Conservation (phyloP, 2,797 vertebrate genomes). For the Cuculus canorus region DNA sequence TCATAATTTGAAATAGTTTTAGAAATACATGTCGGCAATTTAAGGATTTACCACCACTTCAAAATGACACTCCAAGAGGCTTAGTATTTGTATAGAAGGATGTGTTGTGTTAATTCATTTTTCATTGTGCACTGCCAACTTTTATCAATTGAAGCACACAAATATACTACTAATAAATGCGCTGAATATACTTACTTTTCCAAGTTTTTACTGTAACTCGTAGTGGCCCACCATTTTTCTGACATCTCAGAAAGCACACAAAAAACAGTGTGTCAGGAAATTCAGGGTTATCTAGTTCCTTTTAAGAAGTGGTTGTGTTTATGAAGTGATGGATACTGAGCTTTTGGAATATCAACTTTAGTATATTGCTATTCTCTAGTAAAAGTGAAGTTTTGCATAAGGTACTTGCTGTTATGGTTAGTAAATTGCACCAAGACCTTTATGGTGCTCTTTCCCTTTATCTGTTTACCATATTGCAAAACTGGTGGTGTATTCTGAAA, state of each 20-base stretch:
- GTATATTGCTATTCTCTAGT: not conserved
- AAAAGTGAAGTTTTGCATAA: not conserved
- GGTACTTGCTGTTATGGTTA: not conserved
- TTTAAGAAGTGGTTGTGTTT: not conserved
- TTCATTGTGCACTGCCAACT: not conserved
- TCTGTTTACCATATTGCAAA: not conserved
- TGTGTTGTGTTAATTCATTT: not conserved
- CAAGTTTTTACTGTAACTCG: too few relatives aligned
- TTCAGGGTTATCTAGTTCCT: not conserved
- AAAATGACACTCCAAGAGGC: not conserved
- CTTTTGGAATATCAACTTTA: not conserved
- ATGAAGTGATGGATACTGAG: not conserved
- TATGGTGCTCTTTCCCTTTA: not conserved
- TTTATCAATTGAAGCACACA: not conserved
- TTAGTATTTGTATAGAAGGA: not conserved
- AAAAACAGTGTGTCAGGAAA: not conserved
- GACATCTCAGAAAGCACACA: not conserved
- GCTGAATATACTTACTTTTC: not conserved
- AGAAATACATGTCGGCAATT: not conserved
- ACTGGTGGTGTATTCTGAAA: not conserved
- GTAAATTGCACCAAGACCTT: not conserved
- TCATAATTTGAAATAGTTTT: not conserved
- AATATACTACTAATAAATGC: not conserved
- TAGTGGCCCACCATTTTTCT: not conserved
- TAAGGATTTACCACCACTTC: not conserved